Evolutionary conservation across 2,888 invertebrate species (phyloP).

Genomic region (Phyllotreta cruciferae): DNA sequence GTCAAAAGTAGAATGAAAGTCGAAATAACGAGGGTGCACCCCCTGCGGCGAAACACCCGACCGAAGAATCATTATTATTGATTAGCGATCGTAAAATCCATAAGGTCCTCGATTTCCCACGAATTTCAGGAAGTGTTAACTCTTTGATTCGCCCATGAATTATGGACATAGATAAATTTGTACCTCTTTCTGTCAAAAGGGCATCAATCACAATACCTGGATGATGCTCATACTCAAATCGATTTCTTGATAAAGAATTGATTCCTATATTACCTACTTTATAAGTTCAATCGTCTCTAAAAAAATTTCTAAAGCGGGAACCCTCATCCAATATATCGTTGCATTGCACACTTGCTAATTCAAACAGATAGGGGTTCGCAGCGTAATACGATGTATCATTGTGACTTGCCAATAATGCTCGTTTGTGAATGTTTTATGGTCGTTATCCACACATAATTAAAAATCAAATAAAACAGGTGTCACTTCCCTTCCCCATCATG

Average conservation of each 20-base stretch:
- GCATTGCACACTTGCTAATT: slow-evolving; percentile 34
- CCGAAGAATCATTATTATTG: slow-evolving; percentile 54
- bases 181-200: too few species aligned
- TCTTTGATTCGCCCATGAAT: slow-evolving; percentile 18
- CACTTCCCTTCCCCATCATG: background rate
- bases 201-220: too few species aligned
- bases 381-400: slow-evolving; percentile 41
- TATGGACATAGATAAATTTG: background rate
- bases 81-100: slow-evolving; percentile 47
- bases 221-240: too few species aligned
- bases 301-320: background rate
- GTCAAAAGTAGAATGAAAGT: slow-evolving; percentile 40
- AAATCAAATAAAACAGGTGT: slow-evolving; percentile 54
- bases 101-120: slow-evolving; percentile 37
- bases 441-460: slow-evolving; percentile 54
- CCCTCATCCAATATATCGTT: background rate
- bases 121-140: slow-evolving; percentile 32
- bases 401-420: slow-evolving; percentile 38
- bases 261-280: background rate
- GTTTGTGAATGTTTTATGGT: slow-evolving; percentile 39
- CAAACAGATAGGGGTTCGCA: slow-evolving; percentile 26
- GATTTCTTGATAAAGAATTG: too few species aligned
- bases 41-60: slow-evolving; percentile 50
- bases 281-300: background rate
- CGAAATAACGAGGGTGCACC: slow-evolving; percentile 53